Evolutionary conservation across 2,113 vertebrate species (phyloP).

Genomic region (Trochalopteron elliotii): DNA sequence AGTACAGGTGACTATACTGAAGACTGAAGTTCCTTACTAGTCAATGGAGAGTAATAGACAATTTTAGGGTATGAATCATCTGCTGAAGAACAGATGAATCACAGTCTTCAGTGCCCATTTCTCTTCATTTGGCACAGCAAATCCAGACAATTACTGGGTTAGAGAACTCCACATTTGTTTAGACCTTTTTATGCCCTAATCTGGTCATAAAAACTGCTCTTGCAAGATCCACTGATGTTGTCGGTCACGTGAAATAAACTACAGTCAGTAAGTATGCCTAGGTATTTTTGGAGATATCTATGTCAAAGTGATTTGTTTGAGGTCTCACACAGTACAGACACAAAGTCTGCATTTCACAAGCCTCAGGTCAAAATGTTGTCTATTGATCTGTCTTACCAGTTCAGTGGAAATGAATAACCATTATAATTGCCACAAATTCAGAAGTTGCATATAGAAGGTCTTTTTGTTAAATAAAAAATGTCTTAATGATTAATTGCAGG

Average conservation of each 20-base stretch:
- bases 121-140: neutral
- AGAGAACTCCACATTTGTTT: neutral
- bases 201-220: neutral
- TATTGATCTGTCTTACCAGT: constrained; percentile 40
- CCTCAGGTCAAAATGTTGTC: constrained; percentile 18
- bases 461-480: constrained; percentile 6
- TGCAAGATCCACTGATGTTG: neutral
- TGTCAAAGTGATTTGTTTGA: constrained; percentile 53
- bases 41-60: neutral
- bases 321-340: constrained; percentile 12
- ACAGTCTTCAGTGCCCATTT: neutral
- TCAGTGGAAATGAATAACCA: constrained; percentile 18
- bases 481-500: constrained; percentile 2
- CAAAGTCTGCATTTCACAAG: constrained; percentile 30
- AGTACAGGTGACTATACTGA: neutral
- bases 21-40: neutral
- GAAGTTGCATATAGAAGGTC: neutral
- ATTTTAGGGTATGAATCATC: neutral
- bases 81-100: neutral
- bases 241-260: neutral
- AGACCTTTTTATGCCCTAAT: neutral
- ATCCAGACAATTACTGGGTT: neutral
- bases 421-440: constrained; percentile 9
- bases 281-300: neutral
- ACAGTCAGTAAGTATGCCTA: neutral